Evolutionary conservation across 2,797 vertebrate species (phyloP).

Genomic region (Spea hammondii): DNA sequence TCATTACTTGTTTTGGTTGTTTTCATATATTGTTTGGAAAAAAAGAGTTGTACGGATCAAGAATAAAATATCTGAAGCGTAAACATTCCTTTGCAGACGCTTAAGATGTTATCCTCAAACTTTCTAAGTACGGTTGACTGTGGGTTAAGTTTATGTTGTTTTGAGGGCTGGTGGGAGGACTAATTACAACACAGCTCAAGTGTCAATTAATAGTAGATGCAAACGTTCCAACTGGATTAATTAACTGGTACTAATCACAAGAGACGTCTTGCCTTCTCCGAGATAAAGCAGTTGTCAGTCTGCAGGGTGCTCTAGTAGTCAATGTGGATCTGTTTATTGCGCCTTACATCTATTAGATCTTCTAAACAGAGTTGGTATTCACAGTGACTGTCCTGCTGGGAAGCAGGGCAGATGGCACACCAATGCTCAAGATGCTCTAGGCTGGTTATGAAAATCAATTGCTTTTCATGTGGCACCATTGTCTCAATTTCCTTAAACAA

Average conservation of each 20-base stretch:
- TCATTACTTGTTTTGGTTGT: no score
- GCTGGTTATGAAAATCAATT: conserved; percentile 51
- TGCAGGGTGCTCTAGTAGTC: conserved; percentile 43
- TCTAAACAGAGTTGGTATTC: conserved; percentile 41
- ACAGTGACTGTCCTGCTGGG: conserved; percentile 42
- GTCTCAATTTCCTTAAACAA: conserved; percentile 42
- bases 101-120: no score
- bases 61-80: no score
- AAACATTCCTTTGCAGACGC: no score
- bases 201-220: neutral
- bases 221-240: conserved; percentile 11
- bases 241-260: conserved; percentile 14
- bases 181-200: neutral
- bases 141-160: neutral
- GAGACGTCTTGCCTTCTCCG: neutral
- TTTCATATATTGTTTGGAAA: no score
- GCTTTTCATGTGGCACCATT: conserved; percentile 46
- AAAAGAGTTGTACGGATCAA: no score
- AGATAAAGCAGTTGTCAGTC: conserved; percentile 33
- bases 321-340: conserved; percentile 14
- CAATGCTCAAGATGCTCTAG: conserved; percentile 44
- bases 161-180: neutral
- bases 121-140: no score
- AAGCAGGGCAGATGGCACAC: conserved; percentile 48
- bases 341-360: conserved; percentile 27